Conservation (phyloP, 2,888 invertebrate species). For the Cyclophora punctaria region DNA sequence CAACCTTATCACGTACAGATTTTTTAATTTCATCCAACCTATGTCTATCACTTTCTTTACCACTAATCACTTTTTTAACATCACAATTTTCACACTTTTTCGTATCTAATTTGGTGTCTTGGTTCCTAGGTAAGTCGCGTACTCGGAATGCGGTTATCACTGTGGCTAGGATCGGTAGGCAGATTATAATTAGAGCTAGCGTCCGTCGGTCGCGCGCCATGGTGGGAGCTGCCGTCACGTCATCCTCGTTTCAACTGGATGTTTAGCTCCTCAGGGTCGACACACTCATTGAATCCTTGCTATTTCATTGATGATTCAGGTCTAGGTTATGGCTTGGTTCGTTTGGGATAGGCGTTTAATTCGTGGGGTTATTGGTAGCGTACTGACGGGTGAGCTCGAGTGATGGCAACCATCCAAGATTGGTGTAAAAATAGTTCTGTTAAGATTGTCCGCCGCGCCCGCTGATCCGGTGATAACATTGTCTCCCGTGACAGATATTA, state of each 20-base stretch:
- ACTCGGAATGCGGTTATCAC: slow-evolving; percentile 73
- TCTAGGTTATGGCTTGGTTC: slow-evolving; percentile 40
- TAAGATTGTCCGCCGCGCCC: slow-evolving; percentile 59
- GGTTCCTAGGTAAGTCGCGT: slow-evolving; percentile 58
- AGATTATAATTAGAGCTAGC: slow-evolving; percentile 66
- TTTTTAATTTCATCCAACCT: slow-evolving; percentile 45
- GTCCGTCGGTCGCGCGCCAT: slow-evolving; percentile 68
- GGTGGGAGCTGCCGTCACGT: slow-evolving; percentile 62
- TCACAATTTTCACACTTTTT: slow-evolving; percentile 63
- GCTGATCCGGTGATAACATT: slow-evolving; percentile 51
- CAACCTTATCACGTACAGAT: slow-evolving; percentile 38
- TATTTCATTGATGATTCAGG: slow-evolving; percentile 52
- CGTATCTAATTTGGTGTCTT: slow-evolving; percentile 33
- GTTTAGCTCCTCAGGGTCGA: slow-evolving; percentile 43
- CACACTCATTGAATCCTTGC: slow-evolving; percentile 43
- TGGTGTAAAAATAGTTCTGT: slow-evolving; percentile 66
- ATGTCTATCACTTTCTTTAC: slow-evolving; percentile 56
- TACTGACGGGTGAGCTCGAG: slow-evolving; percentile 76
- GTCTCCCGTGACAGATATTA: slow-evolving; percentile 33
- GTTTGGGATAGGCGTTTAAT: slow-evolving; percentile 55
- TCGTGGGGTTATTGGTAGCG: slow-evolving; percentile 78
- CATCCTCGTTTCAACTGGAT: slow-evolving; percentile 61
- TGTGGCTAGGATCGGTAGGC: slow-evolving; percentile 63
- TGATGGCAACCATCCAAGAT: slow-evolving; percentile 65
- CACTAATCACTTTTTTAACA: slow-evolving; percentile 51